Base-by-base conservation (phyloP, 2,113 vertebrate species). In the Triplophysa dalaica region DNA sequence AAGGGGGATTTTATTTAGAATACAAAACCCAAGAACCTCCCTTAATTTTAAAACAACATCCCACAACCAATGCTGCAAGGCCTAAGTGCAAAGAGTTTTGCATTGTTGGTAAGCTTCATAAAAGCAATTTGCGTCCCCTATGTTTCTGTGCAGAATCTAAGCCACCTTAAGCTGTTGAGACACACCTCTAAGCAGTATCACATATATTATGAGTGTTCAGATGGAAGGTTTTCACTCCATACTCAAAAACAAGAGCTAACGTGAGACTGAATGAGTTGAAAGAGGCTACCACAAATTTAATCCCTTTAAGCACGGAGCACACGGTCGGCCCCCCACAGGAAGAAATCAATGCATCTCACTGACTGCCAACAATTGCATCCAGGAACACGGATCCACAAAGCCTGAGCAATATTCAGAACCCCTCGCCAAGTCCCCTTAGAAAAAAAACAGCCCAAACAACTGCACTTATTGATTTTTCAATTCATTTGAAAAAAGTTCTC, bases 291-390 rank as follows among this genome's bases (percentile, higher is more conserved):
- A 24, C 48, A 33, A 60, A 83, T 86, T 86, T 75, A 82, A 83
- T 82, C 77, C 29, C 67, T 79, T 52, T 84, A 83, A 48, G 70
- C 45, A n/a, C 74, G 50, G 50, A 50, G 17, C 24, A 81, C 54
- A 19, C 43, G 8, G 64, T 65, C 78, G 58, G 80, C 58, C 65
- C 65, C 74, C 78, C 78, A 21, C 73, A 45, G 66, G 75, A 61
- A 78, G 84, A 70, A 69, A 83, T 87, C 75, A 88, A 86, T 77
- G 68, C 77, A 58, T 75, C 33, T 69, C 68, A 72, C 19, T 38
- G 19, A 38, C 24, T 72, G 69, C n/a, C 17, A 56, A 70, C 17
- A 38, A n/a, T 38, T n/a, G 16, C 29, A n/a, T 70, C 33, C 12
- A 73, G 52, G 13, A 60, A 14, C 70, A 60, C 5, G 19, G 38